Conservation (phyloP, 2,888 invertebrate species). For the Drosophila anomalipes region DNA sequence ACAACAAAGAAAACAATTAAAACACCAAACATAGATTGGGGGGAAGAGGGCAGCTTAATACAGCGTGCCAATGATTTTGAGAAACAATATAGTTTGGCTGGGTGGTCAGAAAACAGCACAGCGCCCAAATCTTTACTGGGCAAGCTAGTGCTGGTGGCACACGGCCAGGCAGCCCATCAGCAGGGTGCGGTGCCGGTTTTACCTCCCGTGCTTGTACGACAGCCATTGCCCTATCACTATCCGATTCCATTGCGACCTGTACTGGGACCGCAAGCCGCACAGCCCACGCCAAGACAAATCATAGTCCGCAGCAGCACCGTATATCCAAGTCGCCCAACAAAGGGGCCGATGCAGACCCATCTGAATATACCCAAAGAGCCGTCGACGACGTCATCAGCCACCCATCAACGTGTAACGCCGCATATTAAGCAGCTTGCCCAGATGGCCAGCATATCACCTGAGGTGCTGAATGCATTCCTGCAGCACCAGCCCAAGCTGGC, state of each 20-base stretch:
- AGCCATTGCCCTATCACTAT: slow-evolving; percentile 76
- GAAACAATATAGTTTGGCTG: slow-evolving; percentile 61
- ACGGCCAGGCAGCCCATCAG: slow-evolving; percentile 1
- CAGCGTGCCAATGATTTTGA: slow-evolving; percentile 67
- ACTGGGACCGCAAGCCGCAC: neutral
- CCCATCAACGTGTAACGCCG: slow-evolving; percentile 47
- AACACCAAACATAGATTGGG: slow-evolving; percentile 3
- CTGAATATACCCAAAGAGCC: slow-evolving; percentile 69
- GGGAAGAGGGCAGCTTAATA: slow-evolving; percentile 47
- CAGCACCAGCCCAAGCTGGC: slow-evolving; percentile 77
- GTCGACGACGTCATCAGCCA: neutral
- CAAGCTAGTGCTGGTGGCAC: slow-evolving; percentile 44
- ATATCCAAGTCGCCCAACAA: neutral
- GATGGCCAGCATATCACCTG: slow-evolving; percentile 64
- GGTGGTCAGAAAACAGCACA: slow-evolving; percentile 46
- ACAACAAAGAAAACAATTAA: slow-evolving; percentile 18
- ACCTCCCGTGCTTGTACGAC: slow-evolving; percentile 57
- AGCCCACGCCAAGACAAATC: neutral
- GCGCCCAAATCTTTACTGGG: slow-evolving; percentile 23
- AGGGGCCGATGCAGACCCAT: slow-evolving; percentile 44
- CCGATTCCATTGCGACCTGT: slow-evolving; percentile 74
- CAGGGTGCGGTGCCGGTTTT: neutral
- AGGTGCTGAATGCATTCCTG: slow-evolving; percentile 66
- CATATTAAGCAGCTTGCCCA: slow-evolving; percentile 69
- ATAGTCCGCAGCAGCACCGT: slow-evolving; percentile 2